Evolutionary conservation across 2,113 vertebrate genomes (phyloP), one percentile per base, ranked within the genome.

Genomic region (Epinephelus moara): DNA sequence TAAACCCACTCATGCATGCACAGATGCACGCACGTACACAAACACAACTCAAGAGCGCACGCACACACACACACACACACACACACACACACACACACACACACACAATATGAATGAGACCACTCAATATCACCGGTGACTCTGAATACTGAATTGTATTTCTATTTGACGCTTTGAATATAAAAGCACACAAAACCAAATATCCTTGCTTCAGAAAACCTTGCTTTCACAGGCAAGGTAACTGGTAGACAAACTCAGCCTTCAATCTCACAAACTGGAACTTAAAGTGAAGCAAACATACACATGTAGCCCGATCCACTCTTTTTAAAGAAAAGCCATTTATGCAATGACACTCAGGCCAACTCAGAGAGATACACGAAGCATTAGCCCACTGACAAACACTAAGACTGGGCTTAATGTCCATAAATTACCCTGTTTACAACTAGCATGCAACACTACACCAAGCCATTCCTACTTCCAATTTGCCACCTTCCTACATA

Each of bases 151-250:
- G 37, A 83, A 64, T 63, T 13, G 6, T 40, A 76, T 69, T 85
- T 85, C 59, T 60, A 68, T 68, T 56, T 33, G 27, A 78, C 50
- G 18, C 70, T 82, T 70, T 85, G 49, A 74, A 78, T 70, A 15
- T 70, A 75, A 63, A 78, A 52, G 40, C 19, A 71, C 59, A 88
- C 63, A 75, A 88, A 70, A 23, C 18, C 50, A 82, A 80, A 80
- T 1, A 84, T 70, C 70, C 82, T 89, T 79, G 85, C 64, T 78
- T 67, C 14, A 59, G 21, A 80, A 89, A 86, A 60, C 27, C n/a
- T 50, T 27, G 74, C 66, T 72, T 82, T 82, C 10, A 75, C 7
- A 80, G 45, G 12, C 77, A 84, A 85, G 66, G 74, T 80, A 75
- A 86, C 75, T 30, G 42, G 45, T 79, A 45, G 40, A 78, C 37